Evolutionary conservation across 2,113 vertebrate genomes (phyloP).

Genomic region (Lophura nycthemera): DNA sequence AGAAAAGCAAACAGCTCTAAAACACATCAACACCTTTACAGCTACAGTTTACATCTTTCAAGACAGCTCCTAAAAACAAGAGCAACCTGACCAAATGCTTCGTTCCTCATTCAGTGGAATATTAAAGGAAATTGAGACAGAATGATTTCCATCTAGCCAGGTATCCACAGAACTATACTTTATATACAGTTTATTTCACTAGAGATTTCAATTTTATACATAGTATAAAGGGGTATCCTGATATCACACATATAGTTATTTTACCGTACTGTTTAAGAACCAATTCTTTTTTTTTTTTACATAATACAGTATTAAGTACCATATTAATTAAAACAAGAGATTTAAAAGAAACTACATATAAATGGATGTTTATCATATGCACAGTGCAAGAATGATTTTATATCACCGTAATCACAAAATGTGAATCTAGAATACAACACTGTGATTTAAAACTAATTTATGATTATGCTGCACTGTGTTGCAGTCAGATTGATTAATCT

Average conservation of each 20-base stretch:
- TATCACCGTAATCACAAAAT: slow-evolving; percentile 68
- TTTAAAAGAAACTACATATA: slow-evolving; percentile 72
- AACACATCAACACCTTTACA: rapidly evolving
- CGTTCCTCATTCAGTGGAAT: neutral
- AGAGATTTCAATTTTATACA: slow-evolving; percentile 81
- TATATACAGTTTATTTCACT: slow-evolving; percentile 84
- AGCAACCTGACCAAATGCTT: neutral
- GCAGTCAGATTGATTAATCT: slow-evolving; percentile 5
- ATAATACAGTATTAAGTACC: slow-evolving; percentile 76
- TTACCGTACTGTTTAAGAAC: slow-evolving; percentile 76
- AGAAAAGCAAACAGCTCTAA: neutral
- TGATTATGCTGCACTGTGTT: slow-evolving; percentile 38
- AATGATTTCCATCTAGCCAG: neutral
- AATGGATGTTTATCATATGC: slow-evolving; percentile 76
- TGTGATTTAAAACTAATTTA: slow-evolving; percentile 71
- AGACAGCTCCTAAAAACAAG: neutral
- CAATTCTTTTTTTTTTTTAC: slow-evolving; percentile 65
- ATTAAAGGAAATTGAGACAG: neutral
- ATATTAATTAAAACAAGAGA: slow-evolving; percentile 78
- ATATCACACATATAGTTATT: slow-evolving; percentile 74
- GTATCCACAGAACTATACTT: slow-evolving; percentile 47
- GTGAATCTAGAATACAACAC: slow-evolving; percentile 75
- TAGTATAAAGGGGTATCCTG: slow-evolving; percentile 78
- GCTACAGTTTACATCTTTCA: neutral
- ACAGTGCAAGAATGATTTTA: slow-evolving; percentile 73